Evolutionary conservation across 2,888 invertebrate species (phyloP).

Genomic region (Lasioglossum vierecki): DNA sequence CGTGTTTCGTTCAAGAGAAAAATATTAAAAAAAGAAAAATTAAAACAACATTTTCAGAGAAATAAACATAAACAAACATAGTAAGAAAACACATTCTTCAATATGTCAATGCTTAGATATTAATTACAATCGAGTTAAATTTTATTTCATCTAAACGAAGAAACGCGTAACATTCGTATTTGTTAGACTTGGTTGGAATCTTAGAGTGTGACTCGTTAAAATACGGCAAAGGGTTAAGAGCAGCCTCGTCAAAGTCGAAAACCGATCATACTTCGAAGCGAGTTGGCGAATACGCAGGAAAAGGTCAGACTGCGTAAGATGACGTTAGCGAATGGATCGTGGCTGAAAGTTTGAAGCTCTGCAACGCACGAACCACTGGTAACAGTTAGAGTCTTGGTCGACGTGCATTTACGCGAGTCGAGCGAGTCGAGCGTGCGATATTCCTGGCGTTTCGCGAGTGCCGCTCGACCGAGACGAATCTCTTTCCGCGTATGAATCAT

Average conservation of each 20-base stretch:
- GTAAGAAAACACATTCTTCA: too few relatives aligned
- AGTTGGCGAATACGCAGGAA: neutral
- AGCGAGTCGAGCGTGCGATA: conserved; percentile 35
- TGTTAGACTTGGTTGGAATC: too few relatives aligned
- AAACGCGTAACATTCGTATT: too few relatives aligned
- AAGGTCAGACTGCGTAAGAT: neutral
- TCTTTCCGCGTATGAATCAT: conserved; percentile 72
- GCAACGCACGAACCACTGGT: neutral
- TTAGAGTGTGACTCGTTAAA: too few relatives aligned
- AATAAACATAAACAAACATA: too few relatives aligned
- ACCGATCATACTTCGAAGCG: neutral
- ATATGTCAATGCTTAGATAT: too few relatives aligned
- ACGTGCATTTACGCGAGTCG: conserved; percentile 35
- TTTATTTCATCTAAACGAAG: too few relatives aligned
- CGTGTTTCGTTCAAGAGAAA: too few relatives aligned
- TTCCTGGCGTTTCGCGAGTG: conserved; percentile 63
- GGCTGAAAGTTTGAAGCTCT: neutral
- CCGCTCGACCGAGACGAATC: conserved; percentile 66
- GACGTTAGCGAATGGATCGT: too few relatives aligned
- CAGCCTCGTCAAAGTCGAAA: neutral
- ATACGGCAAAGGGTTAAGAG: neutral
- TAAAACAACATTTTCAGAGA: too few relatives aligned
- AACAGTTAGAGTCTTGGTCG: neutral
- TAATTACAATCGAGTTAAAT: too few relatives aligned
- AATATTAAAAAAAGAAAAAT: too few relatives aligned